Evolutionary conservation across 2,888 invertebrate genomes (phyloP).

Genomic region (Lycocerus yunnanus): DNA sequence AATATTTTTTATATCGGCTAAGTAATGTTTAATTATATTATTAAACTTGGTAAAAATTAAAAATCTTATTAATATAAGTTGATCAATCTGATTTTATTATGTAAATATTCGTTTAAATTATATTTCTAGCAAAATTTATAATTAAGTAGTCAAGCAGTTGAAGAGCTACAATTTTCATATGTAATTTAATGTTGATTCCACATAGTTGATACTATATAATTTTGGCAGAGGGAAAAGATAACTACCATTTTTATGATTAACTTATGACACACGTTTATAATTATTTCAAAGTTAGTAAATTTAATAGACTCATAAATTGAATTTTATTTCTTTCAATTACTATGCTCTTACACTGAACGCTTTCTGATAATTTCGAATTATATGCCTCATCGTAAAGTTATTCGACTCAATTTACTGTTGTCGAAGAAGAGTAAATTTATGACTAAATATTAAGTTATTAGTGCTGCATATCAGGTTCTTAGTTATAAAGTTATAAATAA

Average conservation of each 20-base stretch:
- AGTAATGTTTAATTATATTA: neutral
- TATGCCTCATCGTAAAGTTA: constrained; percentile 36
- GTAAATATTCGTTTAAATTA: neutral
- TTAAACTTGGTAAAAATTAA: neutral
- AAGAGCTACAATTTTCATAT: neutral
- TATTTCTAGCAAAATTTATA: neutral
- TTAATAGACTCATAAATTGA: constrained; percentile 31
- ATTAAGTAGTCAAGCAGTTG: neutral
- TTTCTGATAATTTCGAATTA: constrained; percentile 36
- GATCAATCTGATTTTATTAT: neutral
- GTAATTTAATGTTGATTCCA: neutral
- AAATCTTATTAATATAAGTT: neutral
- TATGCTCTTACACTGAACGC: constrained; percentile 19
- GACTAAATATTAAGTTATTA: constrained; percentile 39
- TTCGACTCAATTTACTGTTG: constrained; percentile 38
- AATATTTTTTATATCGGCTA: no score
- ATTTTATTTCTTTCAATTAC: constrained; percentile 28
- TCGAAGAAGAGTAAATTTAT: constrained; percentile 34
- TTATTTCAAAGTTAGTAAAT: constrained; percentile 38
- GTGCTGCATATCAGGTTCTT: constrained; percentile 28
- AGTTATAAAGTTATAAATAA: constrained; percentile 22
- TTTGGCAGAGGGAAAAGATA: constrained; percentile 34
- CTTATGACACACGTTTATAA: constrained; percentile 35
- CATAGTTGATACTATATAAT: constrained; percentile 18
- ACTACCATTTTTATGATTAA: constrained; percentile 30